These are phyloP conservation scores for Alosa alosa DNA, from an alignment of 2,113 vertebrate species.

Conservation along the genomic window DNA sequence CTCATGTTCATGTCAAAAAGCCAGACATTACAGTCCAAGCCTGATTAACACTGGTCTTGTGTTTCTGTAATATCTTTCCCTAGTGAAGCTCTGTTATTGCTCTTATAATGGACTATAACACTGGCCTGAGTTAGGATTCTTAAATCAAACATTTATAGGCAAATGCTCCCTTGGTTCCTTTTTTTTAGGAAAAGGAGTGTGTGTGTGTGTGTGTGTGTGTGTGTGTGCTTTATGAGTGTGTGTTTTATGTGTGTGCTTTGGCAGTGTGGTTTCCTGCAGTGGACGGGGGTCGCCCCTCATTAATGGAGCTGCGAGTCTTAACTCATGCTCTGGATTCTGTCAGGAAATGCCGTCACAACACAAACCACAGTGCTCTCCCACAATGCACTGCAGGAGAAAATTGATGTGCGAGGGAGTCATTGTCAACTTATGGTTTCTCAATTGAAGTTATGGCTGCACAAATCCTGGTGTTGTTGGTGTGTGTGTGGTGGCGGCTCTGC, in stretches of 20 bases:
- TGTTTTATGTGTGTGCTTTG: slow-evolving; percentile 26
- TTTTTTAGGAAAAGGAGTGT: slow-evolving; percentile 33
- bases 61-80: not conserved
- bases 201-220: slow-evolving; percentile 9
- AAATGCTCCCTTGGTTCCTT: slow-evolving; percentile 31
- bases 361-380: not conserved
- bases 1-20: not conserved
- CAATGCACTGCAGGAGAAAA: not conserved
- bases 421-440: not conserved
- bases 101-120: not conserved
- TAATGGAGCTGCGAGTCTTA: slow-evolving; percentile 30
- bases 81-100: slow-evolving; percentile 9
- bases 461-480: not conserved
- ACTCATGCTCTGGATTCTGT: slow-evolving; percentile 12
- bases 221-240: not conserved
- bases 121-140: not conserved
- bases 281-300: slow-evolving; percentile 46
- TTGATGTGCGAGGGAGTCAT: not conserved
- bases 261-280: slow-evolving; percentile 56
- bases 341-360: not conserved
- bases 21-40: not conserved
- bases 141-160: slow-evolving; percentile 14
- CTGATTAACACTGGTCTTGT: not conserved
- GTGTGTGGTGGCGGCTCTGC: not conserved
- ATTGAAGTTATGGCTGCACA: not conserved